Evolutionary conservation across 1,140 invertebrate species (phyloP).

Genomic region (Cyrtorhinus lividipennis): DNA sequence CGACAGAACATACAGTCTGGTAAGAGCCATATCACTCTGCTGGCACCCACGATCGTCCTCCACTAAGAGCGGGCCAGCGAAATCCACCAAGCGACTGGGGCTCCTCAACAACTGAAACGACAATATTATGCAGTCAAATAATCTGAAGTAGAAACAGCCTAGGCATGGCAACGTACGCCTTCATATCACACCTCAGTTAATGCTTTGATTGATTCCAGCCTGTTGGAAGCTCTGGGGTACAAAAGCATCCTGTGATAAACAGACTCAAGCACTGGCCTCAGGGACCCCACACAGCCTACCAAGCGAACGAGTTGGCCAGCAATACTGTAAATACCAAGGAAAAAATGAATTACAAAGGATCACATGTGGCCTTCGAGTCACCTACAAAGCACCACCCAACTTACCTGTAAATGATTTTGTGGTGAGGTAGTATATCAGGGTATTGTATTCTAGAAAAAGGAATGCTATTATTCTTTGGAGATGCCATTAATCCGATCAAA

Average conservation of each 20-base stretch:
- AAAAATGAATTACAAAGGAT: background rate
- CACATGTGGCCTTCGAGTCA: too few relatives aligned
- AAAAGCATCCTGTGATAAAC: conserved; percentile 82
- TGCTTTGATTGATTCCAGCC: conserved; percentile 69
- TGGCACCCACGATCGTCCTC: conserved; percentile 59
- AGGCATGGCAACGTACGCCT: too few relatives aligned
- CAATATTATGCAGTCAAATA: conserved; percentile 16
- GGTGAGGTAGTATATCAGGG: conserved; percentile 33
- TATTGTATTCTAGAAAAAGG: conserved; percentile 38
- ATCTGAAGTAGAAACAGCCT: too few relatives aligned
- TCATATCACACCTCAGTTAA: conserved; percentile 45
- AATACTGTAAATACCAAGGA: conserved; percentile 43
- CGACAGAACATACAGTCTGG: conserved; percentile 68
- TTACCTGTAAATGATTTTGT: conserved; percentile 74
- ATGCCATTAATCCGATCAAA: conserved; percentile 70
- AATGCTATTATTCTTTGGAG: conserved; percentile 57
- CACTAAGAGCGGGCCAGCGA: conserved; percentile 49
- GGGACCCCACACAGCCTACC: conserved; percentile 64
- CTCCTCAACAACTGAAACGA: conserved; percentile 45
- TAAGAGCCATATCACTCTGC: conserved; percentile 74
- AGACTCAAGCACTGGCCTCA: conserved; percentile 78
- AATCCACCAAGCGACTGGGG: conserved; percentile 53
- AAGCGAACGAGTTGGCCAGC: conserved; percentile 72
- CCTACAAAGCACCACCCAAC: too few relatives aligned
- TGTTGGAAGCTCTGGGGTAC: conserved; percentile 66